Conservation (phyloP, 2,797 vertebrate genomes). For the Sebastes ruberrimus region DNA sequence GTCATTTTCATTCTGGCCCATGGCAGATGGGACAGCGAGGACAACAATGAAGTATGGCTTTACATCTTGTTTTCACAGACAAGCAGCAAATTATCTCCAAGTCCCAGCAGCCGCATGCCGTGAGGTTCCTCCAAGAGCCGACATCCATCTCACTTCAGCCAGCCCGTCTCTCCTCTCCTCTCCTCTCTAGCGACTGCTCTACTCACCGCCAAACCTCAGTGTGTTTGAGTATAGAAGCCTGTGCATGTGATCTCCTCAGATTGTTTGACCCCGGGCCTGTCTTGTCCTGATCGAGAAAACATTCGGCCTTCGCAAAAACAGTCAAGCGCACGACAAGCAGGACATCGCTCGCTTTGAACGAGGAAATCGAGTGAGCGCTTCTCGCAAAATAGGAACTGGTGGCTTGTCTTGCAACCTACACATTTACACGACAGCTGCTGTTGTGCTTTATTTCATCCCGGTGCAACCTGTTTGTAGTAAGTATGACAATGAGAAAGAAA, state of each 20-base stretch:
- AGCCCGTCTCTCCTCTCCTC: background rate
- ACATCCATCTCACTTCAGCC: constrained; percentile 71
- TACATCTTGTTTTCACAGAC: constrained; percentile 71
- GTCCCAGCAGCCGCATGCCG: constrained; percentile 53
- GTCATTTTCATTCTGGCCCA: constrained; percentile 44
- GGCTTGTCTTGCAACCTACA: background rate
- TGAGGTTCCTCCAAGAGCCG: constrained; percentile 48
- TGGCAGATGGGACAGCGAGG: constrained; percentile 53
- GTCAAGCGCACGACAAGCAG: background rate
- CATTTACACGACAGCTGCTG: constrained; percentile 9
- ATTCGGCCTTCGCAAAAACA: background rate
- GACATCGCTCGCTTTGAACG: background rate
- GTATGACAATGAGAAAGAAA: background rate
- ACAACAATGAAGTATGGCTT: constrained; percentile 61
- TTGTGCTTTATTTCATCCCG: background rate
- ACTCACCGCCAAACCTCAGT: background rate
- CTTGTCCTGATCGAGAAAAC: constrained; percentile 31
- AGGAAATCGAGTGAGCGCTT: background rate
- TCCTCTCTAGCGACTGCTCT: constrained; percentile 9
- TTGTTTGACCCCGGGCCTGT: constrained; percentile 22
- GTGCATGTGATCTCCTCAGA: constrained; percentile 42
- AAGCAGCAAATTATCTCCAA: constrained; percentile 62
- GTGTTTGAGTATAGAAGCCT: constrained; percentile 13
- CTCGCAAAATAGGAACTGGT: background rate
- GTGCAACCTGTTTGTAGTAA: background rate